These are phyloP conservation scores for Troglohyphantes excavatus DNA, from an alignment of 2,888 invertebrate genomes.

Conservation along the genomic window DNA sequence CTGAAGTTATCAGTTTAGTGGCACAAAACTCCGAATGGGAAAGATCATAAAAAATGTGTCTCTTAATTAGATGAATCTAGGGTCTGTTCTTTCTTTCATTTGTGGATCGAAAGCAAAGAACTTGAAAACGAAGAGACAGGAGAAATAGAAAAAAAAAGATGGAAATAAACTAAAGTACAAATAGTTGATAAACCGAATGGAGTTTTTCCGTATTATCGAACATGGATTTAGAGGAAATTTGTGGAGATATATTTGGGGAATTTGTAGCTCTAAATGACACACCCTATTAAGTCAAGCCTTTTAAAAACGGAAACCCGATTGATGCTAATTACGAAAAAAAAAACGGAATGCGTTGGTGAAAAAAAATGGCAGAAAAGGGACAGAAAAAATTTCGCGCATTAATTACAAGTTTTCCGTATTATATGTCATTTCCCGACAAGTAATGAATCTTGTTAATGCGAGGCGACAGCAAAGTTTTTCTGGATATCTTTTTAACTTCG, in stretches of 20 bases:
- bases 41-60: constrained; percentile 19
- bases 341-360: not conserved
- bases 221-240: constrained; percentile 61
- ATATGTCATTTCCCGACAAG: constrained; percentile 56
- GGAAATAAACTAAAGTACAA: constrained; percentile 53
- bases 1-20: constrained; percentile 51
- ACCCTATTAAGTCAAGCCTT: constrained; percentile 40
- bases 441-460: constrained; percentile 60
- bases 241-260: constrained; percentile 53
- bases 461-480: constrained; percentile 17
- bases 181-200: constrained; percentile 57
- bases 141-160: constrained; percentile 9
- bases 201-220: constrained; percentile 57
- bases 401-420: constrained; percentile 64
- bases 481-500: constrained; percentile 40
- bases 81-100: constrained; percentile 49
- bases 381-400: constrained; percentile 25
- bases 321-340: constrained; percentile 64
- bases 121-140: not conserved
- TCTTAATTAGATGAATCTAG: constrained; percentile 45
- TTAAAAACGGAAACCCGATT: constrained; percentile 31
- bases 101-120: constrained; percentile 39
- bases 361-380: not conserved
- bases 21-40: constrained; percentile 1
- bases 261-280: constrained; percentile 56